Base-by-base conservation (phyloP, 1,140 invertebrate species). In the Lepidurus apus region DNA sequence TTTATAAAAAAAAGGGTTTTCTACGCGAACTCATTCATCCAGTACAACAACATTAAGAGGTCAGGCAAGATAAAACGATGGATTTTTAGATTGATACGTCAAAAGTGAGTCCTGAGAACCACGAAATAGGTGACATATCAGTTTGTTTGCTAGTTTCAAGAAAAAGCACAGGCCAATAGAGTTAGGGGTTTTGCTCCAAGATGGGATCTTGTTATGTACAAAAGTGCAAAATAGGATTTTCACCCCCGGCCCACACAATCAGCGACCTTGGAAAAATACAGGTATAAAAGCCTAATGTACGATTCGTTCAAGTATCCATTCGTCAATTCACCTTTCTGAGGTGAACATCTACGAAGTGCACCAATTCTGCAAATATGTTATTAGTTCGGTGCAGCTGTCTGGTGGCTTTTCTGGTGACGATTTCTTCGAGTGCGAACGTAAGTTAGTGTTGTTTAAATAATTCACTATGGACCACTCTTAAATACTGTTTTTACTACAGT, bases 201-300 rank as follows among this genome's bases (percentile, higher is more conserved):
- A 65, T 65, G 53, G 53, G 21, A 65, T 65, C 53, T 65, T 65
- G 53, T 65, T 65, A 65, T 65, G 53, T 9, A 65, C 17, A 8
- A 21, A n/a, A n/a, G 21, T 65, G 21, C n/a, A 65, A 21, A 17
- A 65, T n/a, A 13, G 53, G 53, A n/a, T 13, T 65, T 65, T 65
- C 21, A 65, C 53, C 53, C n/a, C 53, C 53, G n/a, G 21, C 21
- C 53, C 21, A 17, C 53, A 9, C 53, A 65, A 65, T 7, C 7
- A 21, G 6, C 53, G 53, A 65, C 53, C 53, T 65, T 65, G 53
- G 53, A 65, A 65, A 65, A 21, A 7, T 65, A 65, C 9, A 65
- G 53, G 53, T 65, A 65, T 65, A 65, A 65, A 65, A 65, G 53
- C 53, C 8, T 7, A 17, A 65, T 7, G 13, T 17, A 17, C 17